Evolutionary conservation across 2,113 vertebrate genomes (phyloP).

Genomic region (Carassius gibelio): DNA sequence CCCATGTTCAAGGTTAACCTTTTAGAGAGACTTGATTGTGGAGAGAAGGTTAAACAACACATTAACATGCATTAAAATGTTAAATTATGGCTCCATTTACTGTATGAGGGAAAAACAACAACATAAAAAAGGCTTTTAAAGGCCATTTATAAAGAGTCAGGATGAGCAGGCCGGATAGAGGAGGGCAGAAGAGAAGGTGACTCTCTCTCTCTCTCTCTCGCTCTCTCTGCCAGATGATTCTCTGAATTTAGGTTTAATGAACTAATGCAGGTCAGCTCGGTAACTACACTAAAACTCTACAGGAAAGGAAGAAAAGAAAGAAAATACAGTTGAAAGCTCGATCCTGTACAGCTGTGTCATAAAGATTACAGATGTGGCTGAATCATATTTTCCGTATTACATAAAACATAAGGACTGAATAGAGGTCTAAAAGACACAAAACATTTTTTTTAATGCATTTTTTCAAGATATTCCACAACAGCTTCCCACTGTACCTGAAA

Average conservation of each 20-base stretch:
- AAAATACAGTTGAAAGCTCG: background rate
- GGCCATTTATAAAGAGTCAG: conserved; percentile 71
- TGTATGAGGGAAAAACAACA: conserved; percentile 81
- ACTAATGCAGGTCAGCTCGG: conserved; percentile 54
- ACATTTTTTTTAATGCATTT: too few relatives aligned
- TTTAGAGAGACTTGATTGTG: conserved; percentile 81
- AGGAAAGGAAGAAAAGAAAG: background rate
- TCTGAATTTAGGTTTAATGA: conserved; percentile 64
- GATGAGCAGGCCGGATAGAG: conserved; percentile 35
- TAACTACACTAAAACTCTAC: conserved; percentile 2
- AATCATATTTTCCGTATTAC: background rate
- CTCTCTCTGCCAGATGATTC: background rate
- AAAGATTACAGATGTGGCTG: background rate
- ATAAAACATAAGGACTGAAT: background rate
- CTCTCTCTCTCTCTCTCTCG: background rate
- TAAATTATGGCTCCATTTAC: conserved; percentile 82
- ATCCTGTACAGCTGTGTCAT: background rate
- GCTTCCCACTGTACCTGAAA: too few relatives aligned
- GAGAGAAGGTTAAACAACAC: conserved; percentile 82
- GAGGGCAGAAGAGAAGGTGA: conserved; percentile 45
- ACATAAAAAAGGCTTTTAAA: conserved; percentile 84
- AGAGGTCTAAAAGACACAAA: background rate
- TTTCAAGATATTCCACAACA: too few relatives aligned
- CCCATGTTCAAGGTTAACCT: conserved; percentile 89
- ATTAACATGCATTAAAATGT: conserved; percentile 84